A percentile compares a stretch with the other conserved stretches of the same genome.
These are phyloP conservation scores for Eubucco bourcierii DNA, from an alignment of 2,113 vertebrate species.

Conservation along the genomic window DNA sequence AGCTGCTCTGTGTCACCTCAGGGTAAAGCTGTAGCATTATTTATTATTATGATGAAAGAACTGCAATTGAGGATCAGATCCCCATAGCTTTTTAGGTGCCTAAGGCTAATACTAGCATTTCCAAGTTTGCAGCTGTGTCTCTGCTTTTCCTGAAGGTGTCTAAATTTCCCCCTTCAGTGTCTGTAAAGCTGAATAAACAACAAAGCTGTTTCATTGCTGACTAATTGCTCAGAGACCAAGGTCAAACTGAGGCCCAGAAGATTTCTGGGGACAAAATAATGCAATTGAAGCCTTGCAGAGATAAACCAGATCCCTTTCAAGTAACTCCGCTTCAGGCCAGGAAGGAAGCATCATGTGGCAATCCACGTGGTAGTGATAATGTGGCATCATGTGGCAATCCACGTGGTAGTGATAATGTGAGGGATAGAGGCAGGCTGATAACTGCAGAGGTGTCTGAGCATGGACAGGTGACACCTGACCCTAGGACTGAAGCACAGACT, in stretches of 20 bases:
- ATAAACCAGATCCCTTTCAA: too few species aligned
- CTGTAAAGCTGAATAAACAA: background rate
- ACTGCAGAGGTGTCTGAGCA: too few species aligned
- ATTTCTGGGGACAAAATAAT: background rate
- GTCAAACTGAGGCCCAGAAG: background rate
- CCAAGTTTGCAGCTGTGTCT: background rate
- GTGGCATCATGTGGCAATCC: too few species aligned
- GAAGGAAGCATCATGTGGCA: too few species aligned
- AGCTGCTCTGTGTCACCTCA: background rate
- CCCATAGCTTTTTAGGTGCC: background rate
- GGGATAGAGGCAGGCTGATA: too few species aligned
- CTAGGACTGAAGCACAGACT: too few species aligned
- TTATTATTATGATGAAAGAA: background rate
- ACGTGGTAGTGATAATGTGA: too few species aligned
- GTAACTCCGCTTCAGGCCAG: too few species aligned
- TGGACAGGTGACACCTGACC: too few species aligned
- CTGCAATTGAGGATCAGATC: background rate
- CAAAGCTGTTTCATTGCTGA: background rate
- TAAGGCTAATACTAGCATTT: constrained; percentile 12
- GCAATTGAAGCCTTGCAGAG: too few species aligned
- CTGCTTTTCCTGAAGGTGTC: background rate
- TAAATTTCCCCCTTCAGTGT: background rate
- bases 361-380: too few species aligned
- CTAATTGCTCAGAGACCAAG: background rate
- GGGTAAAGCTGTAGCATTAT: background rate